Conservation (phyloP, 2,113 vertebrate species). For the Crypturellus undulatus region DNA sequence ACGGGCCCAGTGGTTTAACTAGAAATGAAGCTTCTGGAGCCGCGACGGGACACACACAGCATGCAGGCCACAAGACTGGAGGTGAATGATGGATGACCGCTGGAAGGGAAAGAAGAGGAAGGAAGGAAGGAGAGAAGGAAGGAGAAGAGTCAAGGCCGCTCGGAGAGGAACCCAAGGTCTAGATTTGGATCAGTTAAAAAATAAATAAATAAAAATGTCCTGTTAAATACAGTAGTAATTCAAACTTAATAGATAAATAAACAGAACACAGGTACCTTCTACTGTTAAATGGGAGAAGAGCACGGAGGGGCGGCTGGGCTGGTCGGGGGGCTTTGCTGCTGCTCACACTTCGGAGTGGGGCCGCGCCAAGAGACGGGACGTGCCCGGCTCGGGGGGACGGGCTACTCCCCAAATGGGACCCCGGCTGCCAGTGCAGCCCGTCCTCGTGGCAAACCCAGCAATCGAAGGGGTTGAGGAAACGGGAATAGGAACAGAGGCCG, state of each 20-base stretch:
- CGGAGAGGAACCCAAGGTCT: slow-evolving; percentile 76
- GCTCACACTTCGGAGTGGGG: slow-evolving; percentile 76
- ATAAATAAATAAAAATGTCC: slow-evolving; percentile 66
- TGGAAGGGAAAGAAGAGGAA: slow-evolving; percentile 70
- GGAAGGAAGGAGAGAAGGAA: slow-evolving; percentile 59
- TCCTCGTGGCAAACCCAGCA: background rate
- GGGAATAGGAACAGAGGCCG: slow-evolving; percentile 38
- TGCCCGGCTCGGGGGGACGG: background rate
- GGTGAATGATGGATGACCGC: slow-evolving; percentile 76
- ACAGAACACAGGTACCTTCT: slow-evolving; percentile 69
- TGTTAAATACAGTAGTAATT: slow-evolving; percentile 83
- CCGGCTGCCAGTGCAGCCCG: background rate
- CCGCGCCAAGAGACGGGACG: background rate
- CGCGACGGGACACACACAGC: slow-evolving; percentile 74
- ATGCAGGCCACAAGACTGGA: slow-evolving; percentile 80
- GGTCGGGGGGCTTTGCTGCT: slow-evolving; percentile 77
- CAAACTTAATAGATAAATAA: slow-evolving; percentile 68
- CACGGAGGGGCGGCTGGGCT: slow-evolving; percentile 72
- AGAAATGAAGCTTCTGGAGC: slow-evolving; percentile 57
- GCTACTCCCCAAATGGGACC: background rate
- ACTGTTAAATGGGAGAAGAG: slow-evolving; percentile 81
- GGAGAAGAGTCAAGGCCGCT: slow-evolving; percentile 75
- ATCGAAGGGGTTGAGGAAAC: background rate
- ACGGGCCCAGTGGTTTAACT: slow-evolving; percentile 43
- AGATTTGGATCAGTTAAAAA: slow-evolving; percentile 81